phyloP scores from a whole-genome alignment of 2,888 invertebrate genomes.

The Meteorus colon region DNA sequence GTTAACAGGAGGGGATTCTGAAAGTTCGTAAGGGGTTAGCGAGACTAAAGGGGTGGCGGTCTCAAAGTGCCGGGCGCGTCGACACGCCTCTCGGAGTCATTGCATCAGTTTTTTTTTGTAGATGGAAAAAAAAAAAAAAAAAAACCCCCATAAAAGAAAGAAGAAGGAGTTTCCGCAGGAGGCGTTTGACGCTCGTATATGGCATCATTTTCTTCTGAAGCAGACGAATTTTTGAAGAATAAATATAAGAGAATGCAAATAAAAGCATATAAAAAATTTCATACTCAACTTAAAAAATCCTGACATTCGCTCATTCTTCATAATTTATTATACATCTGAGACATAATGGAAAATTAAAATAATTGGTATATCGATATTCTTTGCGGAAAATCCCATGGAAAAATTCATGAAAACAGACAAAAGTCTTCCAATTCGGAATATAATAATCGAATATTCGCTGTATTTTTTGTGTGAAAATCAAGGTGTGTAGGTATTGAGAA shows the following conservation, averaged over 20 bases:
- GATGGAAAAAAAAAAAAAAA: constrained; percentile 51
- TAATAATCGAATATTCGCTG: too few species aligned
- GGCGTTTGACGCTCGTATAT: constrained; percentile 24
- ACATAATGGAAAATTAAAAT: too few species aligned
- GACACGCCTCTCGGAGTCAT: constrained; percentile 65
- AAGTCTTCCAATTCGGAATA: too few species aligned
- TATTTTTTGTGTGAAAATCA: too few species aligned
- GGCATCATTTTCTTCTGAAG: background rate
- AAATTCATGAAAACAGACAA: too few species aligned
- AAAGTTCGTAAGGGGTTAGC: background rate
- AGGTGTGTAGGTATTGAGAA: background rate
- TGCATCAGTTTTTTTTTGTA: constrained; percentile 49
- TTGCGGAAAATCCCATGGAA: too few species aligned
- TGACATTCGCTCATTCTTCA: constrained; percentile 56
- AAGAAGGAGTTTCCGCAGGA: constrained; percentile 52
- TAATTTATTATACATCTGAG: too few species aligned
- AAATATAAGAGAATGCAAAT: constrained; percentile 2
- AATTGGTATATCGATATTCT: too few species aligned
- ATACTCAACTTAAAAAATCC: constrained; percentile 58
- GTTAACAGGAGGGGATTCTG: too few species aligned
- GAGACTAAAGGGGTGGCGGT: constrained; percentile 32
- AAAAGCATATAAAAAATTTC: constrained; percentile 17
- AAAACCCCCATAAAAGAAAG: background rate
- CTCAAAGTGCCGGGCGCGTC: constrained; percentile 53
- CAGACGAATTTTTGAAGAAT: background rate